Evolutionary conservation across 2,888 invertebrate species (phyloP).

Genomic region (Ophion costatus): DNA sequence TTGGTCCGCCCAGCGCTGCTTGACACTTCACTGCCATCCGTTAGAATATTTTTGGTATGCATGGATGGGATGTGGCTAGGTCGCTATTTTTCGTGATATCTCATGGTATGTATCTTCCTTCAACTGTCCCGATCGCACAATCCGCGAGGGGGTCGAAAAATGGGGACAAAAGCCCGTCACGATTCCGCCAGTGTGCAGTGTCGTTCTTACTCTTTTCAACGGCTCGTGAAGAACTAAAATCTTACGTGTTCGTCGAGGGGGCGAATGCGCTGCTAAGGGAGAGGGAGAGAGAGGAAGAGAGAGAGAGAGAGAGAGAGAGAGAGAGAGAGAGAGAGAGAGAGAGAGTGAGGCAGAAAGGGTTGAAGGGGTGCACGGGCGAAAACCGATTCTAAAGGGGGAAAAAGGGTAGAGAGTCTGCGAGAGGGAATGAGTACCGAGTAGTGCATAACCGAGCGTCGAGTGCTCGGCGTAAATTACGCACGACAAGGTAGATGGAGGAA

Average conservation of each 20-base stretch:
- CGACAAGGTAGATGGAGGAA: constrained; percentile 43
- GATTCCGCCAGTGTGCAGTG: neutral
- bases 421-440: constrained; percentile 49
- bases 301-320: neutral
- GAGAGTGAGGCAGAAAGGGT: constrained; percentile 4
- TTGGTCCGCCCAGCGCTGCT: no score
- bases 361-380: constrained; percentile 4
- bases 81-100: no score
- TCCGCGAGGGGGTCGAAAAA: neutral
- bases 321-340: constrained; percentile 1
- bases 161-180: neutral
- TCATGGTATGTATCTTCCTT: no score
- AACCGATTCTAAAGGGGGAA: constrained; percentile 40
- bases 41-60: no score
- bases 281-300: neutral
- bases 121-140: no score
- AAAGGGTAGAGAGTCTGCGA: constrained; percentile 22
- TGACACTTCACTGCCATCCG: no score
- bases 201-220: constrained; percentile 4
- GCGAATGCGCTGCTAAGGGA: neutral
- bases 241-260: constrained; percentile 16
- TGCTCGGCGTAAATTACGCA: constrained; percentile 67
- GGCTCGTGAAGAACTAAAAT: constrained; percentile 15
- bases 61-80: no score
- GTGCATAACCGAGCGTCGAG: constrained; percentile 66